phyloP scores from a whole-genome alignment of 2,797 vertebrate species.

The Megalops cyprinoides region DNA sequence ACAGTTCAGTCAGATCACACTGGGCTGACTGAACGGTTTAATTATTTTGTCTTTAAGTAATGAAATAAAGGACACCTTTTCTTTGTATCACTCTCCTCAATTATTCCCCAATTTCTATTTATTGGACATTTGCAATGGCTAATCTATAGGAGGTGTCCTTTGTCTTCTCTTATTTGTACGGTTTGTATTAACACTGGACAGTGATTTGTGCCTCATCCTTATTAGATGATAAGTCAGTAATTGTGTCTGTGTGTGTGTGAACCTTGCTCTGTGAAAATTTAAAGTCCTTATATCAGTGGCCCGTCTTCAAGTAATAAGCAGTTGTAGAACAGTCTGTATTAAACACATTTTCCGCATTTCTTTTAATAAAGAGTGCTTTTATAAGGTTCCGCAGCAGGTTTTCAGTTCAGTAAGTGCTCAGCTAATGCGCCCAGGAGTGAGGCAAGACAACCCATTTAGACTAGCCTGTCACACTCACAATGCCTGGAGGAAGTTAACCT shows the following conservation, averaged over 20 bases:
- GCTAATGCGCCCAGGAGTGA: not conserved
- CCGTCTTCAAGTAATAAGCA: not conserved
- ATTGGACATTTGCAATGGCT: not conserved
- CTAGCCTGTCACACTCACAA: not conserved
- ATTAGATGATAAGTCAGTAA: slow-evolving; percentile 5
- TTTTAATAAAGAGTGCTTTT: not conserved
- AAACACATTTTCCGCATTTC: not conserved
- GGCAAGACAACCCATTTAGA: no score
- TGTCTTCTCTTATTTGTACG: not conserved
- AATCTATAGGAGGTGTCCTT: not conserved
- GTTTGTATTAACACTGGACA: not conserved
- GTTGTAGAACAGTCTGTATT: not conserved
- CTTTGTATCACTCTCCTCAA: not conserved
- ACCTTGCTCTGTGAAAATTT: not conserved
- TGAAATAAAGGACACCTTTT: not conserved
- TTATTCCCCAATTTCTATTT: not conserved
- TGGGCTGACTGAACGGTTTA: not conserved
- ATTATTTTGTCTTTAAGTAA: not conserved
- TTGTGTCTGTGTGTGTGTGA: not conserved
- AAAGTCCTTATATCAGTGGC: not conserved
- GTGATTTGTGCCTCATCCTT: slow-evolving; percentile 12
- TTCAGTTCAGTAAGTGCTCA: slow-evolving; percentile 5
- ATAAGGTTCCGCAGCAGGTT: not conserved
- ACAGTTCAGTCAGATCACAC: not conserved
- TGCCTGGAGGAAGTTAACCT: not conserved